Evolutionary conservation across 2,888 invertebrate genomes (phyloP), one percentile per base, ranked within the genome.

Genomic region (Microctonus hyperodae): DNA sequence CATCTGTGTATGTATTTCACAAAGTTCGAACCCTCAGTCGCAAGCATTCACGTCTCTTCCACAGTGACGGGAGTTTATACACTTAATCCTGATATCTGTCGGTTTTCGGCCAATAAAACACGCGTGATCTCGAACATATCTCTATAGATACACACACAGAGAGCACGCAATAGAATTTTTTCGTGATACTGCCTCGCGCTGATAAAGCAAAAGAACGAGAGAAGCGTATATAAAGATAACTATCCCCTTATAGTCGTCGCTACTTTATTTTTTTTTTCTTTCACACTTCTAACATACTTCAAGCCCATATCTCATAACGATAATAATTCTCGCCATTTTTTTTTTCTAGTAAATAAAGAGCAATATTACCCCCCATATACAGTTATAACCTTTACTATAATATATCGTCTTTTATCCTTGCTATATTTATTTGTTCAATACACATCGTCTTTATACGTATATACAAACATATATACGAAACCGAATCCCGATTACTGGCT

Each of bases 51-150:
- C 56, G 65, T 61, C 67, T 65, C 56, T 66, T 61, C 67, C 65
- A 37, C 72, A 70, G 58, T 70, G 72, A 75, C 72, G 74, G 73
- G 74, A 44, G 16, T n/a, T n/a, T n/a, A 37, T n/a, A 75, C 74
- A 75, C 79, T 81, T 84, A 83, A 84, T 83, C 83, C 83, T 73
- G 83, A 86, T 88, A 87, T 87, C 87, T 86, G 85, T 85, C 85
- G 86, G 86, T 87, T 87, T 87, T 87, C 87, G 87, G 85, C 85
- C 86, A 87, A 87, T 87, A 87, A 88, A 87, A 87, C 87, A 87
- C 86, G 86, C 80, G 78, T 78, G 77, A 77, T 55, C 33, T 58
- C 55, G 28, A 22, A 56, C 33, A 56, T 56, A 56, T 56, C 20
- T 56, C 11, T 76, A 76, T 76, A 73, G 73, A 72, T 73, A 62